phyloP scores from a whole-genome alignment of 2,888 invertebrate genomes.

The Napeogenes sylphis region DNA sequence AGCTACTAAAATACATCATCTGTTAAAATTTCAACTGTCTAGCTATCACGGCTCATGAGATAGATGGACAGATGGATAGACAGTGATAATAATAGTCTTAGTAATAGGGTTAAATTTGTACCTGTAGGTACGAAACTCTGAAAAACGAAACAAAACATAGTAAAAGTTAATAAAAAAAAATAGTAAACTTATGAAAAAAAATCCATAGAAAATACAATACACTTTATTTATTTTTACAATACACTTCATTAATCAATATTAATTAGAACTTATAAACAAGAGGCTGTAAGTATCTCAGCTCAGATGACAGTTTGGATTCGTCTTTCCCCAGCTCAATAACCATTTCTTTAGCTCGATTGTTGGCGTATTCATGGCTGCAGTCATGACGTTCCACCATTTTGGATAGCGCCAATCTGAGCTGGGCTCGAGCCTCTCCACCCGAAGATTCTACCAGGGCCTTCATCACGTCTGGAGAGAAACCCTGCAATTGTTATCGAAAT shows the following conservation, averaged over 20 bases:
- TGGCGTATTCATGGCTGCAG: constrained; percentile 77
- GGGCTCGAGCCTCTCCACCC: constrained; percentile 76
- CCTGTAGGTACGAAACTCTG: too few relatives aligned
- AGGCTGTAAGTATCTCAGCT: constrained; percentile 78
- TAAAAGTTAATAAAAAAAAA: background rate
- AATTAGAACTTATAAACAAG: constrained; percentile 59
- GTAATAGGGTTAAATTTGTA: too few relatives aligned
- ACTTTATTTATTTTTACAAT: background rate
- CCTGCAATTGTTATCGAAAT: constrained; percentile 54
- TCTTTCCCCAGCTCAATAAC: constrained; percentile 76
- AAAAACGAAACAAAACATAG: too few relatives aligned
- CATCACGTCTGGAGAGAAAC: constrained; percentile 79
- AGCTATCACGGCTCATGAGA: too few relatives aligned
- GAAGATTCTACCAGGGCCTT: constrained; percentile 74
- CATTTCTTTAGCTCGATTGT: constrained; percentile 74
- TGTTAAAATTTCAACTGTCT: too few relatives aligned
- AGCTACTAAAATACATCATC: too few relatives aligned
- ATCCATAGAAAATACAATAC: constrained; percentile 6
- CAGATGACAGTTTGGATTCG: constrained; percentile 76
- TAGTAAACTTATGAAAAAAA: background rate
- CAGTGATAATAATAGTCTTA: too few relatives aligned
- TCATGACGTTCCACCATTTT: constrained; percentile 78
- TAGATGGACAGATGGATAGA: too few relatives aligned
- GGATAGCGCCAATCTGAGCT: constrained; percentile 75
- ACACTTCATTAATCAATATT: constrained; percentile 2